phyloP scores from a whole-genome alignment of 2,113 vertebrate genomes.

The Gambusia holbrooki region DNA sequence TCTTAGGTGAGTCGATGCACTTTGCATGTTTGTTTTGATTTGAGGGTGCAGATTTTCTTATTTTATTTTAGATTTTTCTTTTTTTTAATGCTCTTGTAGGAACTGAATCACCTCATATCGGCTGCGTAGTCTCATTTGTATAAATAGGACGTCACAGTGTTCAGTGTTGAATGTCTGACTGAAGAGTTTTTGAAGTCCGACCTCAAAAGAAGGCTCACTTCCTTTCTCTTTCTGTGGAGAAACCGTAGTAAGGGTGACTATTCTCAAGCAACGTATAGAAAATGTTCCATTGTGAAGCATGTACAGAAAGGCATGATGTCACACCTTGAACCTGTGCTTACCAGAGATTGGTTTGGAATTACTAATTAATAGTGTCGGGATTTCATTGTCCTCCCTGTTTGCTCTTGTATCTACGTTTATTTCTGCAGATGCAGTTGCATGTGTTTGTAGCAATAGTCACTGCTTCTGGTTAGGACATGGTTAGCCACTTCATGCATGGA shows the following conservation, averaged over 20 bases:
- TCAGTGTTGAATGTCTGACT: not conserved
- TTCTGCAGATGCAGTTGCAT: not conserved
- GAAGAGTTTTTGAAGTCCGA: not conserved
- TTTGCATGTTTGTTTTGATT: not conserved
- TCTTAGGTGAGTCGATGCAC: constrained; percentile 49
- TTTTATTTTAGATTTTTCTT: not conserved
- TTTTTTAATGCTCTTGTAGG: not conserved
- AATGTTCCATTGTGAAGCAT: too few species aligned
- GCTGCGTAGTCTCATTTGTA: not conserved
- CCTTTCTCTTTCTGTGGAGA: not conserved
- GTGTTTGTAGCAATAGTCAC: not conserved
- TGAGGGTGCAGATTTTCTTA: not conserved
- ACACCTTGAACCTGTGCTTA: not conserved
- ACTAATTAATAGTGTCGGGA: not conserved
- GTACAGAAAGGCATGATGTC: not conserved
- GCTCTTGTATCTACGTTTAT: not conserved
- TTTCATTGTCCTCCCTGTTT: not conserved
- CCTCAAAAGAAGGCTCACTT: constrained; percentile 14
- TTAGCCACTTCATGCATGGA: not conserved
- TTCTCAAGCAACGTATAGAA: not conserved
- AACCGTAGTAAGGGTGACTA: too few species aligned
- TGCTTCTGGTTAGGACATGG: not conserved
- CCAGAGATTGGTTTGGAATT: not conserved
- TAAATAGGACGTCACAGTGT: not conserved
- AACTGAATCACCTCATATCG: not conserved